A percentile compares a stretch with the other conserved stretches of the same genome.
phyloP scores from a whole-genome alignment of 2,888 invertebrate genomes.

The Drosophila mimica region DNA sequence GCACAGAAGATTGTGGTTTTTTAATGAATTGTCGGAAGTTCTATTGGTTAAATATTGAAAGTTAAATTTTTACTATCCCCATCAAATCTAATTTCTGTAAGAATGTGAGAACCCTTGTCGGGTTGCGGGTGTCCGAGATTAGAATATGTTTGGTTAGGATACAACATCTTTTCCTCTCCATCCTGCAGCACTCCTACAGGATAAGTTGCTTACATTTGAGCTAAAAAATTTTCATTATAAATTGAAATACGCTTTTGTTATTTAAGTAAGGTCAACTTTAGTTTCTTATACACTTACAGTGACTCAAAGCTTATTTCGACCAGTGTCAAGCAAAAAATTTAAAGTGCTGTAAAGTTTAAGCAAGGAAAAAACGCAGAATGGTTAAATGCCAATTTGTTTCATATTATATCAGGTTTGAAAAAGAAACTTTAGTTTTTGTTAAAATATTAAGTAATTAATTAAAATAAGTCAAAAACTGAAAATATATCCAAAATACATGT shows the following conservation, averaged over 20 bases:
- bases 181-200: neutral
- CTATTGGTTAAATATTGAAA: neutral
- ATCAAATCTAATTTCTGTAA: neutral
- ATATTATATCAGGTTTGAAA: no score
- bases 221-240: neutral
- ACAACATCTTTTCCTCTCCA: neutral
- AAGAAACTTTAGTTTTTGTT: no score
- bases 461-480: no score
- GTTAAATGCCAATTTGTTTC: no score
- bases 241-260: neutral
- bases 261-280: no score
- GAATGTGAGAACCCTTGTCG: neutral
- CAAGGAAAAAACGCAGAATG: no score
- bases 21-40: neutral
- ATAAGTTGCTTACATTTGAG: neutral
- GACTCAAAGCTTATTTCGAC: no score
- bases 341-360: no score
- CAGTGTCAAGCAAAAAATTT: no score
- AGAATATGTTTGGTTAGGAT: no score
- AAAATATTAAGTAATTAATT: no score
- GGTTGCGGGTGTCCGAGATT: neutral
- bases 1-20: conserved; percentile 6
- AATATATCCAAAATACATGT: no score
- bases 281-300: neutral
- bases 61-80: neutral